Evolutionary conservation across 2,797 vertebrate genomes (phyloP), one percentile per base, ranked within the genome.

Genomic region (Crocidura indochinensis): DNA sequence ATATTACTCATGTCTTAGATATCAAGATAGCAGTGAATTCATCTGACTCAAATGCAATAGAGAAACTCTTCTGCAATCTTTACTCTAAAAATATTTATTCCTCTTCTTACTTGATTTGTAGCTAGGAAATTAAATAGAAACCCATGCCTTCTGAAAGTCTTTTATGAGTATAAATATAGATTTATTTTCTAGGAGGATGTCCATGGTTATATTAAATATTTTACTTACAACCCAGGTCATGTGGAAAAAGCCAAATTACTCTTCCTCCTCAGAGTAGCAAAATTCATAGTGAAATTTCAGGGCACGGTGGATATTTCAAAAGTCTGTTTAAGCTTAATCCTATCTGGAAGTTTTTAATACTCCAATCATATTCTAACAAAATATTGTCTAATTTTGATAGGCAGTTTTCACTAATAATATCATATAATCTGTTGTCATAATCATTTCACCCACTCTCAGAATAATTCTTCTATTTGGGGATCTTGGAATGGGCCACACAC

Each of bases 101-200:
- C 4, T 81, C 24, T 80, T 87, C 29, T 65, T 73, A 90, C 53
- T 82, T 78, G 26, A 84, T 79, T 87, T 2, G 27, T 49, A 90
- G 72, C 15, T 85, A 60, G 51, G 19, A 85, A 92, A 68, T 78
- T 67, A 82, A 91, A 64, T 79, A 6, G 5, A 46, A 88, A 85
- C 12, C 4, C 24, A 51, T 24, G 62, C 6, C 15, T 88, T 95
- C 62, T 65, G 6, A 86, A 92, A 73, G 53, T 26, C 49, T 53
- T 9, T 26, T 47, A 26, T 53, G 10, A 92, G 65, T 69, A 69
- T 8, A 53, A 86, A 46, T 56, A 76, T 90, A 53, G 38, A 49
- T 75, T 79, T 84, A 8, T 68, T 92, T 91, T 26, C 74, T 20
- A 49, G 51, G 20, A 65, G n/a, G 20, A 1, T 68, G 22, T 49